A percentile compares a stretch with the other conserved stretches of the same genome.
These are phyloP conservation scores for Drosophila persimilis DNA, from an alignment of 1,140 invertebrate genomes.

Conservation along the genomic window DNA sequence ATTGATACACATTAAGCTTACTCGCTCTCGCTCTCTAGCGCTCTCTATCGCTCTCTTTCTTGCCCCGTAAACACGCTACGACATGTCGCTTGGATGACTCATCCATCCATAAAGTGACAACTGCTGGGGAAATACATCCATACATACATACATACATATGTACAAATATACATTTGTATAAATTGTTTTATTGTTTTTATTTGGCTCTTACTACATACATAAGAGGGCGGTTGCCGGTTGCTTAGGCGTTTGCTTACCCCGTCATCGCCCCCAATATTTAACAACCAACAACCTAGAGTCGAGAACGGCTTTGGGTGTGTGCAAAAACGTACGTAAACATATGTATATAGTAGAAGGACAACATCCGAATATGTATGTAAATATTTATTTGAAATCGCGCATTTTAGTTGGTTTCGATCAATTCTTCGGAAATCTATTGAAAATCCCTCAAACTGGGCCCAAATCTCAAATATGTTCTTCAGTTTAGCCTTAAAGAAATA, in stretches of 20 bases:
- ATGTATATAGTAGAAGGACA: too few species aligned
- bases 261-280: too few species aligned
- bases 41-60: not conserved
- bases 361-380: too few species aligned
- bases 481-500: too few species aligned
- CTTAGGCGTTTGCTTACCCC: not conserved
- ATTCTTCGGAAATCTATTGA: too few species aligned
- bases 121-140: not conserved
- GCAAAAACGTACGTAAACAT: too few species aligned
- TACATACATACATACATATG: not conserved
- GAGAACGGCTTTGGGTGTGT: too few species aligned
- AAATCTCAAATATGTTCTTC: too few species aligned
- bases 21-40: not conserved
- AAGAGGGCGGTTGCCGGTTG: constrained; percentile 2
- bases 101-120: constrained; percentile 7
- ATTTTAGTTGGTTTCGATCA: too few species aligned
- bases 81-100: constrained; percentile 1
- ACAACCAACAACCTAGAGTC: too few species aligned
- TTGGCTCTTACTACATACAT: constrained; percentile 7
- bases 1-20: constrained; percentile 38
- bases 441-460: too few species aligned
- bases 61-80: not conserved
- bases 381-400: too few species aligned
- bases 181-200: constrained; percentile 24
- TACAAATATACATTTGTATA: not conserved